Conservation (phyloP, 2,797 vertebrate genomes). For the Furcifer pardalis region DNA sequence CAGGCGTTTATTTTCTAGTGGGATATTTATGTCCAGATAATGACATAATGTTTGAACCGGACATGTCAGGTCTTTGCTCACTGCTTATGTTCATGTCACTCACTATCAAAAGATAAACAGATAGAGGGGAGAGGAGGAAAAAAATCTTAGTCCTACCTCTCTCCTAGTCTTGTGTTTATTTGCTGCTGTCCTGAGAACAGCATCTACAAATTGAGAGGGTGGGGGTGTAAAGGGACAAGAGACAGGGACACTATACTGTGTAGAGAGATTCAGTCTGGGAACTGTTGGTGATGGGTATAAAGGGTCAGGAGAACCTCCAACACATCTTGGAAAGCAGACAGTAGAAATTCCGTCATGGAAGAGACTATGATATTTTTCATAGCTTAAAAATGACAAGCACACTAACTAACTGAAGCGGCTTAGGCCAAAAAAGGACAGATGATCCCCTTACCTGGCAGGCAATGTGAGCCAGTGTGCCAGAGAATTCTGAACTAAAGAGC, state of each 20-base stretch:
- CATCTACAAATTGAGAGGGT: slow-evolving; percentile 26
- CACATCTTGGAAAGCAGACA: slow-evolving; percentile 2
- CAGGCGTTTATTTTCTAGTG: slow-evolving; percentile 68
- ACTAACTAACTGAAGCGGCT: slow-evolving; percentile 21
- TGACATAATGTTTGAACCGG: slow-evolving; percentile 71
- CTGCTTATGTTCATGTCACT: slow-evolving; percentile 70
- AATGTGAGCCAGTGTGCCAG: background rate
- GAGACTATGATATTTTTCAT: slow-evolving; percentile 8
- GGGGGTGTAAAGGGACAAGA: slow-evolving; percentile 30
- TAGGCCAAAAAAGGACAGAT: slow-evolving; percentile 24
- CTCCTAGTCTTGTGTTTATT: slow-evolving; percentile 47
- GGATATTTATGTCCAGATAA: slow-evolving; percentile 52
- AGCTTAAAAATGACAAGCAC: slow-evolving; percentile 17
- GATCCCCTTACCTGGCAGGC: slow-evolving; percentile 35
- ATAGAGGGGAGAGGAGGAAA: slow-evolving; percentile 69
- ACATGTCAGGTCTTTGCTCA: slow-evolving; percentile 57
- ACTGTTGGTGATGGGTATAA: slow-evolving; percentile 1
- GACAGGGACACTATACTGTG: too few relatives aligned
- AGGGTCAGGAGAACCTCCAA: slow-evolving; percentile 27
- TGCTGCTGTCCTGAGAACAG: slow-evolving; percentile 24
- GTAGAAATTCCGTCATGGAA: slow-evolving; percentile 24
- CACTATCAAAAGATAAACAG: slow-evolving; percentile 70
- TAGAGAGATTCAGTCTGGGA: background rate
- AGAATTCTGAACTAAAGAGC: slow-evolving; percentile 23
- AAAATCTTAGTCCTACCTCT: slow-evolving; percentile 67